Percentiles rank a stretch among this genome's conserved stretches.
Evolutionary conservation across 2,888 invertebrate genomes (phyloP).

Genomic region (Drosophila nr. perissopoda): DNA sequence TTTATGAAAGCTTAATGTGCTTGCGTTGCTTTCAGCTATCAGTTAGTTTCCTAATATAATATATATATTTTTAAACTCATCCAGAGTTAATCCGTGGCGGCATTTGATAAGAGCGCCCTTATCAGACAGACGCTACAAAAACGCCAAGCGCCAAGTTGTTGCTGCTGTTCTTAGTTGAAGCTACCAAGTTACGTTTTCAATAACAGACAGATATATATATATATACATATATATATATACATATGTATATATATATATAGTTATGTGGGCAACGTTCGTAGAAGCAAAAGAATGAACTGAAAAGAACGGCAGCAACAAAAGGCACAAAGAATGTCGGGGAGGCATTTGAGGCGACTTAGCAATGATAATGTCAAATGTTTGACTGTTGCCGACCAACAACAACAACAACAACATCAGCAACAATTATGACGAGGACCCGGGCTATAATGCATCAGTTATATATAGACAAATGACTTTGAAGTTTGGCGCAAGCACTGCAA

Average conservation of each 20-base stretch:
- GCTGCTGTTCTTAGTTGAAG: conserved; percentile 30
- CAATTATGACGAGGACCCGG: conserved; percentile 17
- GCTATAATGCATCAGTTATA: conserved; percentile 45
- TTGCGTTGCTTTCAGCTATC: conserved; percentile 45
- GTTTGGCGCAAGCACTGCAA: conserved; percentile 52
- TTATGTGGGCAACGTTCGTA: conserved; percentile 51
- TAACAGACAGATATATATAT: not conserved
- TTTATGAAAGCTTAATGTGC: conserved; percentile 44
- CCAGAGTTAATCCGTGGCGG: conserved; percentile 68
- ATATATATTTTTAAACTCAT: conserved; percentile 46
- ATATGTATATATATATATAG: conserved; percentile 32
- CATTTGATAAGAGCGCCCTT: conserved; percentile 64
- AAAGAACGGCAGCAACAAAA: conserved; percentile 15
- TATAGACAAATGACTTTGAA: conserved; percentile 63
- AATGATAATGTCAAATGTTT: conserved; percentile 74
- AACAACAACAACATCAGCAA: conserved; percentile 21
- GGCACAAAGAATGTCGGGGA: conserved; percentile 61
- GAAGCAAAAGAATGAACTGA: conserved; percentile 25
- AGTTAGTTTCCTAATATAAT: conserved; percentile 4
- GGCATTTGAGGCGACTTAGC: conserved; percentile 68
- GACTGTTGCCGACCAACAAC: conserved; percentile 47
- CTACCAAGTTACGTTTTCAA: conserved; percentile 40
- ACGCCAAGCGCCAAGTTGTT: conserved; percentile 48
- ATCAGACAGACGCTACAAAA: conserved; percentile 46
- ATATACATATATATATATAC: not conserved